These are phyloP conservation scores for Sebastes miniatus DNA, from an alignment of 2,797 vertebrate species.

Conservation along the genomic window DNA sequence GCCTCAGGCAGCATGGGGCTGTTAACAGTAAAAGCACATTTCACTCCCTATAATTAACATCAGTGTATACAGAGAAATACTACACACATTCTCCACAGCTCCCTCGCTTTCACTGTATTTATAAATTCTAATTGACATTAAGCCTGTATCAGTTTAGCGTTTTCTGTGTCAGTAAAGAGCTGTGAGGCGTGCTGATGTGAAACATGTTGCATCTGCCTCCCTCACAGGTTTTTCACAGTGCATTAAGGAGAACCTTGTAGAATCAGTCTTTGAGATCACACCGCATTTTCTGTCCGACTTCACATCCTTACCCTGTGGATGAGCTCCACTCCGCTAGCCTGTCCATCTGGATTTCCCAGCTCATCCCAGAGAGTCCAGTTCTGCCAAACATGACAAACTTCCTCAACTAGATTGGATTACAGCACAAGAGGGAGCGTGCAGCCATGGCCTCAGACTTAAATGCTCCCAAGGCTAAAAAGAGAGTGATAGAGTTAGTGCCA, in stretches of 20 bases:
- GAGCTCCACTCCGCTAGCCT: slow-evolving; percentile 53
- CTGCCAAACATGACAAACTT: slow-evolving; percentile 78
- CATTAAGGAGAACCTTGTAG: slow-evolving; percentile 64
- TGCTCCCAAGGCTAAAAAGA: slow-evolving; percentile 71
- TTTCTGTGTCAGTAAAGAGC: slow-evolving; percentile 62
- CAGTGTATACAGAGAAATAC: slow-evolving; percentile 24
- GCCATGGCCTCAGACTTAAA: slow-evolving; percentile 47
- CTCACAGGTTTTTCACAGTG: slow-evolving; percentile 75
- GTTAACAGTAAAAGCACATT: slow-evolving; percentile 40
- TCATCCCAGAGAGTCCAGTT: slow-evolving; percentile 65
- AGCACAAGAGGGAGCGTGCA: slow-evolving; percentile 50
- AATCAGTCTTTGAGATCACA: slow-evolving; percentile 67
- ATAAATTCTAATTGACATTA: slow-evolving; percentile 59
- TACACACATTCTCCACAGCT: slow-evolving; percentile 24
- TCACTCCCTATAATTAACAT: slow-evolving; percentile 37
- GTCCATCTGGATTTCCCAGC: slow-evolving; percentile 69
- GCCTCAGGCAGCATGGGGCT: slow-evolving; percentile 30
- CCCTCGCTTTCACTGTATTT: slow-evolving; percentile 29
- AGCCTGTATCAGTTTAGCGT: slow-evolving; percentile 60
- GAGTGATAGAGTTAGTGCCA: slow-evolving; percentile 75
- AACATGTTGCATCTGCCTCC: slow-evolving; percentile 69
- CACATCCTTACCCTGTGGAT: slow-evolving; percentile 70
- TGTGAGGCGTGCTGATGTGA: slow-evolving; percentile 61
- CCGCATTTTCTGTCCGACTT: slow-evolving; percentile 74
- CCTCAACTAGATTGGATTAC: slow-evolving; percentile 68